Conservation (phyloP, 2,113 vertebrate genomes). For the Peucedramus taeniatus region DNA sequence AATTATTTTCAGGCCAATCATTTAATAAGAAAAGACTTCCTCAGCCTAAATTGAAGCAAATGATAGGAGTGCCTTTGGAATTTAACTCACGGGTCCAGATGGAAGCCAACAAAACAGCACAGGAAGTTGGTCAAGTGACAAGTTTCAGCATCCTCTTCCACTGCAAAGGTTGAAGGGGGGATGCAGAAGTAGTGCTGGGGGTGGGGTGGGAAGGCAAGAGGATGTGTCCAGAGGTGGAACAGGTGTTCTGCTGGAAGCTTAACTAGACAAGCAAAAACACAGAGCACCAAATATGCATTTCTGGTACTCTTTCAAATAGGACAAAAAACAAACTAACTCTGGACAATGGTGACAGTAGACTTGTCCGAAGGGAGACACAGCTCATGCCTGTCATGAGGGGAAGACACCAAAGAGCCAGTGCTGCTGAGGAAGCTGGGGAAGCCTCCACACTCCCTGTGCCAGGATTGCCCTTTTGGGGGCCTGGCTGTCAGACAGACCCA, state of each 20-base stretch:
- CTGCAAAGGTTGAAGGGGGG: background rate
- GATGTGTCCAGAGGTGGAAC: background rate
- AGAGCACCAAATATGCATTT: fast-evolving
- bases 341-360: fast-evolving
- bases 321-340: background rate
- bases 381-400: fast-evolving
- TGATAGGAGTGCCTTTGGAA: fast-evolving
- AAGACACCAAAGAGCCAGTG: background rate
- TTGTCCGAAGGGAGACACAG: fast-evolving
- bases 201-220: background rate
- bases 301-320: background rate
- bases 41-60: background rate
- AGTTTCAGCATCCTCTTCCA: background rate
- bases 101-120: background rate
- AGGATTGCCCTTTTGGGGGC: background rate
- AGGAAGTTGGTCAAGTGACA: background rate
- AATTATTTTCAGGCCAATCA: background rate
- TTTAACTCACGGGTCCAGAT: background rate
- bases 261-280: background rate
- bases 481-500: background rate
- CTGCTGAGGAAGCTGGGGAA: background rate
- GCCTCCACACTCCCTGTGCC: background rate
- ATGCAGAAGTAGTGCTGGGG: background rate
- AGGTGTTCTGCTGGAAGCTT: background rate
- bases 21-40: background rate